A percentile compares a stretch with the other conserved stretches of the same genome.
Evolutionary conservation across 2,888 invertebrate species (phyloP).

Genomic region (Parnassius apollo): DNA sequence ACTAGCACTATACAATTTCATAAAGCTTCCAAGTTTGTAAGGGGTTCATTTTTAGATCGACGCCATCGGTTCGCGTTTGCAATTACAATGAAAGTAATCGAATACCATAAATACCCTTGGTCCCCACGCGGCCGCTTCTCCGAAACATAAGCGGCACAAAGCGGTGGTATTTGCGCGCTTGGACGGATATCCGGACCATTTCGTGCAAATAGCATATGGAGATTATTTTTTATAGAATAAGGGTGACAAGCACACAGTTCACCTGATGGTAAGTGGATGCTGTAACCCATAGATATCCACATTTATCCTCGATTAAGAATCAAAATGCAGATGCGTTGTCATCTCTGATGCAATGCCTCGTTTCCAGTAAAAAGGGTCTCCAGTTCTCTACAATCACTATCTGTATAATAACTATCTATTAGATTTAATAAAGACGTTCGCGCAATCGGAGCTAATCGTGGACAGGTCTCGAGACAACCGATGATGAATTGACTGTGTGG

Average conservation of each 20-base stretch:
- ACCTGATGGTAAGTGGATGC: no score
- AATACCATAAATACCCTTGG: not conserved
- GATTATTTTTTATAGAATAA: no score
- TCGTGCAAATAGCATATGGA: not conserved
- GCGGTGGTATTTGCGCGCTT: not conserved
- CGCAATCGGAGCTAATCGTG: not conserved
- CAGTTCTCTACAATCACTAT: no score
- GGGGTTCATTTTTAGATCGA: not conserved
- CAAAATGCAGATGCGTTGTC: no score
- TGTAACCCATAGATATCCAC: no score
- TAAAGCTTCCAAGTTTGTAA: no score
- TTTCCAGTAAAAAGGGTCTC: no score
- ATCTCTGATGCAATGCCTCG: no score
- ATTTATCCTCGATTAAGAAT: no score
- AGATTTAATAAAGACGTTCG: not conserved
- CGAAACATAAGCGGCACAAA: not conserved
- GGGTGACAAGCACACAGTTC: no score
- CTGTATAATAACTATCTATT: no score
- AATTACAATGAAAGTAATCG: not conserved
- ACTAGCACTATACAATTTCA: no score
- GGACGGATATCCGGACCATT: conserved; percentile 5
- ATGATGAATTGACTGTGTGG: not conserved
- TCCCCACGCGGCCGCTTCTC: not conserved
- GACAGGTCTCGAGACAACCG: not conserved
- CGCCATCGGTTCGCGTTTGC: not conserved